These are phyloP conservation scores for Lepus townsendii DNA, from an alignment of 2,797 vertebrate species.

Conservation along the genomic window DNA sequence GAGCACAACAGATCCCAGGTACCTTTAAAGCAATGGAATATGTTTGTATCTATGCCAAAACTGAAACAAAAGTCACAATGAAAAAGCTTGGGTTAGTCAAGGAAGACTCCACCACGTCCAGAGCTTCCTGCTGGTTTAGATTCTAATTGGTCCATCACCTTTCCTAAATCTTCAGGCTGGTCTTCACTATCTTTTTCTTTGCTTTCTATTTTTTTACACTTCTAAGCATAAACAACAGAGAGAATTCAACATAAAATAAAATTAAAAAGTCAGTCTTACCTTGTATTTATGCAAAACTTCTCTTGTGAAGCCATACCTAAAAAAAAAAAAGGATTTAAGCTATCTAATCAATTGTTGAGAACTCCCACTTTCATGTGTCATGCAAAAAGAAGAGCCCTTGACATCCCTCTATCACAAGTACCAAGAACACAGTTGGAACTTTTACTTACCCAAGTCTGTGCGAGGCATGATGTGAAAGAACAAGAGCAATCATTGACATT, in stretches of 20 bases:
- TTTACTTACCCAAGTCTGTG: conserved; percentile 48
- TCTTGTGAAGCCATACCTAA: conserved; percentile 97
- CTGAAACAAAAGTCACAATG: conserved; percentile 36
- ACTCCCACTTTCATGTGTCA: conserved; percentile 26
- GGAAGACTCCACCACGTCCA: neutral
- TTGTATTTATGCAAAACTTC: conserved; percentile 97
- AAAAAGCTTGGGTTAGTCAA: conserved; percentile 46
- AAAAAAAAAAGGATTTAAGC: conserved; percentile 82
- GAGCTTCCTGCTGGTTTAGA: neutral
- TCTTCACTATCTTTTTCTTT: conserved; percentile 4
- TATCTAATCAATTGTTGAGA: conserved; percentile 47
- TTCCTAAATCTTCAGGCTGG: conserved; percentile 37
- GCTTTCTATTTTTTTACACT: neutral
- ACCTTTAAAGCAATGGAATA: conserved; percentile 59
- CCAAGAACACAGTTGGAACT: conserved; percentile 38
- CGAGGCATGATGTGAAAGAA: conserved; percentile 49
- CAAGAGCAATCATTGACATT: conserved; percentile 38
- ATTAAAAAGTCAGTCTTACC: conserved; percentile 88
- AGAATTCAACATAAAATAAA: neutral
- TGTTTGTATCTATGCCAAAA: conserved; percentile 51
- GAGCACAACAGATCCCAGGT: conserved; percentile 49
- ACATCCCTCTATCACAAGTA: conserved; percentile 39
- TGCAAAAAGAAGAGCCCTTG: conserved; percentile 3
- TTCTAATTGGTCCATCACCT: conserved; percentile 26
- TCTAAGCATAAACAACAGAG: conserved; percentile 56